phyloP scores from a whole-genome alignment of 2,888 invertebrate genomes.

The Eilema depressum region DNA sequence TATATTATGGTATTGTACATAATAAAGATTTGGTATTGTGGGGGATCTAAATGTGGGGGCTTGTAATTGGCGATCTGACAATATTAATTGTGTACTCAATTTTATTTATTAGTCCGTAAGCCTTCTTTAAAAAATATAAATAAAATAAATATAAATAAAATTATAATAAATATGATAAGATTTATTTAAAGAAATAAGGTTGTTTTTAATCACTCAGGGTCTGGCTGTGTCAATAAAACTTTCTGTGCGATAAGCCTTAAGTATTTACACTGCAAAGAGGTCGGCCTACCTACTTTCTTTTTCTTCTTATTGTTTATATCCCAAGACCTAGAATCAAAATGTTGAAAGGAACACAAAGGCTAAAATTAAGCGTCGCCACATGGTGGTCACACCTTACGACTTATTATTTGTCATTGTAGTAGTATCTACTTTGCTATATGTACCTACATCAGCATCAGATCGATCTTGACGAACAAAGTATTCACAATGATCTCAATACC shows the following conservation, averaged over 20 bases:
- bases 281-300: conserved; percentile 14
- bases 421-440: too few relatives aligned
- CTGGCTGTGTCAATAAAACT: not conserved
- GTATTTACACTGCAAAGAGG: conserved; percentile 13
- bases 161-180: not conserved
- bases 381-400: not conserved
- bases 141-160: not conserved
- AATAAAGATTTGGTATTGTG: too few relatives aligned
- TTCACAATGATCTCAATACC: too few relatives aligned
- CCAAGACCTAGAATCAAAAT: not conserved
- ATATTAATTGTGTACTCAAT: too few relatives aligned
- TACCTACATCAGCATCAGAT: too few relatives aligned
- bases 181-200: not conserved
- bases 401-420: not conserved
- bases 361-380: not conserved
- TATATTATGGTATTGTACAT: too few relatives aligned
- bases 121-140: too few relatives aligned
- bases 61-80: too few relatives aligned
- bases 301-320: not conserved
- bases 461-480: too few relatives aligned
- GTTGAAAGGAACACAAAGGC: not conserved
- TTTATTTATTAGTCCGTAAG: too few relatives aligned
- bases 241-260: conserved; percentile 1
- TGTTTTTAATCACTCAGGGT: not conserved
- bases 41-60: too few relatives aligned